These are phyloP conservation scores for Neodiprion lecontei DNA, from an alignment of 1,140 invertebrate species.

Conservation along the genomic window DNA sequence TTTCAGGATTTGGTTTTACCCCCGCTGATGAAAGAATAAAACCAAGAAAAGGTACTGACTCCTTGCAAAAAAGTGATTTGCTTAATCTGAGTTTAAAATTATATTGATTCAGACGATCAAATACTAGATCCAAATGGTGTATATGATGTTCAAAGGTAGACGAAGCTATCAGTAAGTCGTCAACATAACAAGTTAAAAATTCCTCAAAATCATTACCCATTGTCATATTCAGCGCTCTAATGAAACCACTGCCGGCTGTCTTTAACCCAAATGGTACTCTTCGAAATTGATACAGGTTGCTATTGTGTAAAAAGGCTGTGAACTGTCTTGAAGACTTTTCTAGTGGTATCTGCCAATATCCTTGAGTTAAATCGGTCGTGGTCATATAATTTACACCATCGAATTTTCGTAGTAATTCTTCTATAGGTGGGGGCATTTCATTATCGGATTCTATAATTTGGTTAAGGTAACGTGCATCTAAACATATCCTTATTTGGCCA, in stretches of 20 bases:
- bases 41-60: constrained; percentile 33
- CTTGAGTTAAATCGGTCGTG: constrained; percentile 41
- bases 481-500: too few species aligned
- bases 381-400: constrained; percentile 33
- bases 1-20: constrained; percentile 41
- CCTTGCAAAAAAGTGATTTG: constrained; percentile 31
- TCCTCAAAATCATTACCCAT: constrained; percentile 12
- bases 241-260: too few species aligned
- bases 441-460: constrained; percentile 29
- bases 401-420: constrained; percentile 40
- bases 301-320: constrained; percentile 43
- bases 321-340: constrained; percentile 35
- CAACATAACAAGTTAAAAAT: constrained; percentile 28
- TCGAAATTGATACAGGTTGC: constrained; percentile 34
- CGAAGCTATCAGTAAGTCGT: constrained; percentile 35
- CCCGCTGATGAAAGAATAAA: constrained; percentile 33
- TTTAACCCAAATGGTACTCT: constrained; percentile 28
- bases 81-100: constrained; percentile 32
- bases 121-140: constrained; percentile 28
- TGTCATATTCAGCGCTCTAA: constrained; percentile 9
- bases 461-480: not conserved
- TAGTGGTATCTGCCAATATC: constrained; percentile 49
- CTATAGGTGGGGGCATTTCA: constrained; percentile 30
- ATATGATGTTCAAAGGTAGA: constrained; percentile 33
- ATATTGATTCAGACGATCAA: constrained; percentile 27